These are phyloP conservation scores for Urocolius indicus DNA, from an alignment of 2,113 vertebrate genomes.

Conservation along the genomic window DNA sequence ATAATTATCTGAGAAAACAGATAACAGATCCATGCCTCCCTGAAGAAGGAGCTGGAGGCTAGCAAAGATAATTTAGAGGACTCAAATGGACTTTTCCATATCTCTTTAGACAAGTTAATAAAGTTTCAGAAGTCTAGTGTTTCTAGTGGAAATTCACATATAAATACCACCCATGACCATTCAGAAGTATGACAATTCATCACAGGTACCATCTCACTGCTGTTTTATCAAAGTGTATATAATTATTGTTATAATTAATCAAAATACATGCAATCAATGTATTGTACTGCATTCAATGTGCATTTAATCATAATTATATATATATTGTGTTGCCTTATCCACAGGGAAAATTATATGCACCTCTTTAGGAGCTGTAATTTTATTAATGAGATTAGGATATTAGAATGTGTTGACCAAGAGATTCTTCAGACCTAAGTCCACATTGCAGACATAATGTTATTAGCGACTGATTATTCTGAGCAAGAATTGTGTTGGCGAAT, in stretches of 20 bases:
- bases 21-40: neutral
- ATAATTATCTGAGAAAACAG: neutral
- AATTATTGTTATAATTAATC: neutral
- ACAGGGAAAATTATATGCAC: neutral
- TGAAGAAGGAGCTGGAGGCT: neutral
- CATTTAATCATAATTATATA: neutral
- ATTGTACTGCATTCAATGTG: neutral
- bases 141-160: neutral
- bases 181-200: neutral
- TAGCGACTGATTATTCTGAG: neutral
- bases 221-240: neutral
- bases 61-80: neutral
- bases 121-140: neutral
- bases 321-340: neutral
- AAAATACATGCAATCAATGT: neutral
- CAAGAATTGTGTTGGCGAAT: neutral
- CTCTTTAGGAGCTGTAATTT: neutral
- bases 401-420: neutral
- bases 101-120: neutral
- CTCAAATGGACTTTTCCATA: neutral
- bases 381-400: neutral
- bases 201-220: neutral
- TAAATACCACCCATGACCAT: neutral
- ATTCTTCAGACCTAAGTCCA: neutral
- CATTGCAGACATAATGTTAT: neutral